Evolutionary conservation across 1,140 invertebrate genomes (phyloP).

Genomic region (Ooceraea biroi): DNA sequence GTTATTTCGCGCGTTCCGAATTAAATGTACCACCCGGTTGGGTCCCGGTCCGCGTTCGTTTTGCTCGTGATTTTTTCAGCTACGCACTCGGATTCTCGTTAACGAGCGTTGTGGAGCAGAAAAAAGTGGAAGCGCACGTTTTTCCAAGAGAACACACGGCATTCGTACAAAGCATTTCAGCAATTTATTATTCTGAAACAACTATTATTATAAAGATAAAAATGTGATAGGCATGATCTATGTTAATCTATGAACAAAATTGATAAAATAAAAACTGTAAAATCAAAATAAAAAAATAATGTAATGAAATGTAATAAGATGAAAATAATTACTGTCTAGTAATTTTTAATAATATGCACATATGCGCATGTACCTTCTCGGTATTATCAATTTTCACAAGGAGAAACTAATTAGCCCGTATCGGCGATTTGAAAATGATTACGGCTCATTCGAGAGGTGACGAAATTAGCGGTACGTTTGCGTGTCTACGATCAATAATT

Average conservation of each 20-base stretch:
- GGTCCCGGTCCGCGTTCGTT: conserved; percentile 32
- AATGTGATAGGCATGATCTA: background rate
- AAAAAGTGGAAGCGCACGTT: conserved; percentile 41
- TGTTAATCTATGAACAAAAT: background rate
- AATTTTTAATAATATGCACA: background rate
- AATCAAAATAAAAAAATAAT: background rate
- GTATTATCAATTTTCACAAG: background rate
- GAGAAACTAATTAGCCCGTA: conserved; percentile 19
- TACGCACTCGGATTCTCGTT: conserved; percentile 71
- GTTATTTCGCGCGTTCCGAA: conserved; percentile 77
- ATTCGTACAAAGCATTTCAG: conserved; percentile 5
- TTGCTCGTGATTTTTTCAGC: conserved; percentile 68
- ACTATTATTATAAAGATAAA: background rate
- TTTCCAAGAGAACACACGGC: background rate
- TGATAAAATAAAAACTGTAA: conserved; percentile 3
- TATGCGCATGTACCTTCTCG: background rate
- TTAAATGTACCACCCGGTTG: conserved; percentile 61
- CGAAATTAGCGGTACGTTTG: conserved; percentile 24
- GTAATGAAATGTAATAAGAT: background rate
- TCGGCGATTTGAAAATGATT: background rate
- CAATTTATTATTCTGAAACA: conserved; percentile 42
- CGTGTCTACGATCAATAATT: conserved; percentile 50
- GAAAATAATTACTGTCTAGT: background rate
- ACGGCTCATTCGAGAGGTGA: conserved; percentile 1
- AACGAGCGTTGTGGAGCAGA: conserved; percentile 35